phyloP scores from a whole-genome alignment of 2,888 invertebrate genomes.

The Charanyca ferruginea region DNA sequence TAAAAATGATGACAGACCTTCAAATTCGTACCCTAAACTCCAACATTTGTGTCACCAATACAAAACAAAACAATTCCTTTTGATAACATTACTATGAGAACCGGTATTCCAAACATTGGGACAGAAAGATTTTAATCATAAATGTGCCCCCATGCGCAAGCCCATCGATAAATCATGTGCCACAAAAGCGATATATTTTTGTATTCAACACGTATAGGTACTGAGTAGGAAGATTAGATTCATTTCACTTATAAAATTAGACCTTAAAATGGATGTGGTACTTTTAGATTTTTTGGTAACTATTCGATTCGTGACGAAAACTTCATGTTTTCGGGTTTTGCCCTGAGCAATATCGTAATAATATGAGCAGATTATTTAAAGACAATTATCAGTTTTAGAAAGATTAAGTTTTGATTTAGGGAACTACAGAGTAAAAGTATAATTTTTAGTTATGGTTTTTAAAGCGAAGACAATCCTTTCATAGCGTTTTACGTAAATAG shows the following conservation, averaged over 20 bases:
- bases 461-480: too few species aligned
- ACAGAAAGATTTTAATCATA: slow-evolving; percentile 16
- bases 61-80: slow-evolving; percentile 17
- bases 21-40: slow-evolving; percentile 5
- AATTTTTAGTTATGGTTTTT: too few species aligned
- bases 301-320: too few species aligned
- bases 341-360: too few species aligned
- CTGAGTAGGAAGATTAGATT: slow-evolving; percentile 51
- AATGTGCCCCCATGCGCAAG: slow-evolving; percentile 44
- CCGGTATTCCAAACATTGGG: slow-evolving; percentile 25
- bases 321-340: too few species aligned
- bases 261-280: slow-evolving; percentile 49
- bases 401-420: too few species aligned
- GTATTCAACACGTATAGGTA: slow-evolving; percentile 68
- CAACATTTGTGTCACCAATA: not conserved
- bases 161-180: slow-evolving; percentile 57
- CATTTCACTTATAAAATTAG: slow-evolving; percentile 17
- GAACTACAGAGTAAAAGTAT: too few species aligned
- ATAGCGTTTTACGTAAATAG: too few species aligned
- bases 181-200: slow-evolving; percentile 69
- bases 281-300: not conserved
- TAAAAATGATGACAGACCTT: not conserved
- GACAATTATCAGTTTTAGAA: too few species aligned
- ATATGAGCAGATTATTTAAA: too few species aligned
- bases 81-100: slow-evolving; percentile 28